phyloP scores from a whole-genome alignment of 2,888 invertebrate species.

The Calameuta filiformis region DNA sequence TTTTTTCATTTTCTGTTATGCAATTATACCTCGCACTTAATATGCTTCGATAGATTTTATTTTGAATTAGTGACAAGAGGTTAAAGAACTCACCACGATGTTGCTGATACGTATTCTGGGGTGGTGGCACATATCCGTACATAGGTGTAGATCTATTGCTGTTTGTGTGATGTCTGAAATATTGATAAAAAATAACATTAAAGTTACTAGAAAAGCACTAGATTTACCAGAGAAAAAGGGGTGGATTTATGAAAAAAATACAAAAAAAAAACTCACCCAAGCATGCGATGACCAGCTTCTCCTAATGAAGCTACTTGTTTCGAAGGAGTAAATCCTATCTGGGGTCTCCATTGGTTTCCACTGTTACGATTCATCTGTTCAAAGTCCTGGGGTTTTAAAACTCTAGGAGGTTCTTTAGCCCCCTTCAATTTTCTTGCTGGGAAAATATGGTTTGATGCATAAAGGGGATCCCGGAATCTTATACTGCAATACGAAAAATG shows the following conservation, averaged over 20 bases:
- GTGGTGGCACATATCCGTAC: constrained; percentile 59
- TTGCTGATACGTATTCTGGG: constrained; percentile 29
- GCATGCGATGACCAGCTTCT: constrained; percentile 79
- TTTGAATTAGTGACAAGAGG: neutral
- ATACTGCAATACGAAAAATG: constrained; percentile 69
- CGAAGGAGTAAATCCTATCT: constrained; percentile 80
- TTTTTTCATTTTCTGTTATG: neutral
- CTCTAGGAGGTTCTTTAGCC: constrained; percentile 78
- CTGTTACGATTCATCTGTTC: constrained; percentile 71
- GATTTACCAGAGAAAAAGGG: neutral
- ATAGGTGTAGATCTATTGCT: constrained; percentile 49
- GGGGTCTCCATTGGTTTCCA: constrained; percentile 73
- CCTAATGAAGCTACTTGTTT: constrained; percentile 75
- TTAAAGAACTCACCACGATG: constrained; percentile 45
- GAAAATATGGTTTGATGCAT: constrained; percentile 79
- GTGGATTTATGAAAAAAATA: neutral
- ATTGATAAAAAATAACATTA: neutral
- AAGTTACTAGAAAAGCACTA: neutral
- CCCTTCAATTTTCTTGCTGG: constrained; percentile 77
- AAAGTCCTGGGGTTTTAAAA: constrained; percentile 83
- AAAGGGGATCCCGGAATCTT: constrained; percentile 83
- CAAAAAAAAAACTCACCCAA: constrained; percentile 68
- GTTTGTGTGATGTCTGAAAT: constrained; percentile 54
- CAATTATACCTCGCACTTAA: neutral
- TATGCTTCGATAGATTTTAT: neutral